Evolutionary conservation across 2,113 vertebrate species (phyloP).

Genomic region (Sinosuthora webbiana): DNA sequence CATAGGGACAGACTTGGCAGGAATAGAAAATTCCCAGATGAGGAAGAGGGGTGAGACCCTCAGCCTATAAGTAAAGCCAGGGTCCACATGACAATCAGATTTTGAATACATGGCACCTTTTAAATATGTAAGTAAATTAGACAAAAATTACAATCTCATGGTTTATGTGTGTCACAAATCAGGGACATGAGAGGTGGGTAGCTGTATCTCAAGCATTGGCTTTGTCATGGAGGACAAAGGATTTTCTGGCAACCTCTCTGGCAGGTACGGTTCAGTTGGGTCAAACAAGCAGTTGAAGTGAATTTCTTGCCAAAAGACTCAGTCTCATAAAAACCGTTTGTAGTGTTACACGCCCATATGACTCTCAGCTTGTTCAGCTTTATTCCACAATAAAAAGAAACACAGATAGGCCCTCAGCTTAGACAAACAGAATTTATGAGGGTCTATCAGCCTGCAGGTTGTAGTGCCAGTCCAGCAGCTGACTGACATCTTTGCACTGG

Average conservation of each 20-base stretch:
- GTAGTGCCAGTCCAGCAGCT: not conserved
- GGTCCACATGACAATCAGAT: not conserved
- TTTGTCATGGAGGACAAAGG: not conserved
- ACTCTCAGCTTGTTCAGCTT: slow-evolving; percentile 13
- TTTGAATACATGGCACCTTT: not conserved
- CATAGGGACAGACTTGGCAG: not conserved
- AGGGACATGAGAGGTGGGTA: not conserved
- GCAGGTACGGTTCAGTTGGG: not conserved
- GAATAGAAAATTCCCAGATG: not conserved
- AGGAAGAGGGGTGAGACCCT: not conserved
- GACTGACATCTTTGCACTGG: not conserved
- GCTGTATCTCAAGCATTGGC: not conserved
- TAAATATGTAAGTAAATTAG: not conserved
- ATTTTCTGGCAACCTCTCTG: not conserved
- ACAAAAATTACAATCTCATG: not conserved
- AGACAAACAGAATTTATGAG: not conserved
- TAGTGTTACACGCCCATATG: not conserved
- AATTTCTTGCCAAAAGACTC: not conserved
- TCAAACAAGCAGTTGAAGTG: not conserved
- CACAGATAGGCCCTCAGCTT: not conserved
- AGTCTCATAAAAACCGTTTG: not conserved
- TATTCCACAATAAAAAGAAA: slow-evolving; percentile 8
- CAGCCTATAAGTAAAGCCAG: not conserved
- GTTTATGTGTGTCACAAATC: not conserved
- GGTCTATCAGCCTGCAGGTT: not conserved